Percentiles rank a stretch among this genome's conserved stretches.
These are phyloP conservation scores for Erethizon dorsatum DNA, from an alignment of 2,797 vertebrate genomes.

Conservation along the genomic window DNA sequence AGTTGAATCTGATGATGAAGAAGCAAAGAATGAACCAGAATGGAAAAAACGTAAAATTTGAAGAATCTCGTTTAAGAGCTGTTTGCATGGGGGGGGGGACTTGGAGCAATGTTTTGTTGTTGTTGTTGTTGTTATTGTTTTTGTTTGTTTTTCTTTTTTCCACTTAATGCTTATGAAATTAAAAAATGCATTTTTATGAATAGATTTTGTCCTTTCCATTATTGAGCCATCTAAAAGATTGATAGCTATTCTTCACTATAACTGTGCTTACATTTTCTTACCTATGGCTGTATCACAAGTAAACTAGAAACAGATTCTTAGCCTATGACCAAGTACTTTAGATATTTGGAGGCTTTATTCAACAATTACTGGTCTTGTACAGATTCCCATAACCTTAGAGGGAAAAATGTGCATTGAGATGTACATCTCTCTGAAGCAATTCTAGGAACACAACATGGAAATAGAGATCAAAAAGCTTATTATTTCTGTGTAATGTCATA, in stretches of 20 bases:
- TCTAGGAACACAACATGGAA: constrained; percentile 54
- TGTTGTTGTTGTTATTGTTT: no score
- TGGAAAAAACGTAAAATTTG: constrained; percentile 99
- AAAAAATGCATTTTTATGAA: constrained; percentile 80
- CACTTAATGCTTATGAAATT: constrained; percentile 62
- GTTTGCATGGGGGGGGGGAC: constrained; percentile 59
- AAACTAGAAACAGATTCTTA: constrained; percentile 69
- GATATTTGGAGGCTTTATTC: constrained; percentile 65
- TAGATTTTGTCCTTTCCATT: constrained; percentile 67
- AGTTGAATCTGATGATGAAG: constrained; percentile 96
- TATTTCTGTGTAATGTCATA: constrained; percentile 75
- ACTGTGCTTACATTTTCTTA: constrained; percentile 68
- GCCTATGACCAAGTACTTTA: constrained; percentile 40
- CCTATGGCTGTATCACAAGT: constrained; percentile 30
- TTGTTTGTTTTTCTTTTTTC: not conserved
- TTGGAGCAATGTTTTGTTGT: not conserved
- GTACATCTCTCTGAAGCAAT: constrained; percentile 18
- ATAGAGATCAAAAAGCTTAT: constrained; percentile 60
- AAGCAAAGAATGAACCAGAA: constrained; percentile 95
- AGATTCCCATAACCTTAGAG: constrained; percentile 3
- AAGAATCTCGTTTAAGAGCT: constrained; percentile 81
- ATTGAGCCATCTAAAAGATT: constrained; percentile 61
- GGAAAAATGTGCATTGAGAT: not conserved
- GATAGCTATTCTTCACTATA: constrained; percentile 22
- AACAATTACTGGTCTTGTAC: constrained; percentile 47